A percentile compares a stretch with the other conserved stretches of the same genome.
These are phyloP conservation scores for Drosophila quinaria DNA, from an alignment of 2,888 invertebrate genomes.

Conservation along the genomic window DNA sequence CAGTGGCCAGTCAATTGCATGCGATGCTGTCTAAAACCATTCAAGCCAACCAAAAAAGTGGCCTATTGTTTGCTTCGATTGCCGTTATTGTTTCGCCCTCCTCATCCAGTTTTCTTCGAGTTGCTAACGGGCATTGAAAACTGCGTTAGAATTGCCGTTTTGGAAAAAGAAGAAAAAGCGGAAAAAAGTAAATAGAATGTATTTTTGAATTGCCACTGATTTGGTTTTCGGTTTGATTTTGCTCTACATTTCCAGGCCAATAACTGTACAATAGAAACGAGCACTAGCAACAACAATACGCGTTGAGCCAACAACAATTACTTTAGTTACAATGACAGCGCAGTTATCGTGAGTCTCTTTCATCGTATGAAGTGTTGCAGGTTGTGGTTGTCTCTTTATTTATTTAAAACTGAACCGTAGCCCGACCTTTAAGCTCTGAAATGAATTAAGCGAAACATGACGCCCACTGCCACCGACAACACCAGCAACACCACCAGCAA, in stretches of 20 bases:
- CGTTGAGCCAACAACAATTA: conserved; percentile 8
- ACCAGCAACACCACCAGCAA: neutral
- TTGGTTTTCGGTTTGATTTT: conserved; percentile 20
- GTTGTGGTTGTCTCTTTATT: conserved; percentile 39
- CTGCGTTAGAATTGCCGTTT: conserved; percentile 19
- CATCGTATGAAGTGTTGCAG: conserved; percentile 34
- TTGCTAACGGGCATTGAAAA: conserved; percentile 22
- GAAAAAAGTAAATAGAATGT: conserved; percentile 10
- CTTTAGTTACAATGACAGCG: conserved; percentile 22
- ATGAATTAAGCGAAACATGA: conserved; percentile 46
- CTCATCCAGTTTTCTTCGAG: conserved; percentile 12
- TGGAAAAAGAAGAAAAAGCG: neutral
- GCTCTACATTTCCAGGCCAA: conserved; percentile 40
- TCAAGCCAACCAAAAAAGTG: conserved; percentile 14
- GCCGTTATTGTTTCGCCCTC: conserved; percentile 25
- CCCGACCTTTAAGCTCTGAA: conserved; percentile 34
- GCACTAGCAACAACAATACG: neutral
- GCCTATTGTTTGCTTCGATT: conserved; percentile 31
- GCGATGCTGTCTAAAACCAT: conserved; percentile 28
- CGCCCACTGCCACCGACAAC: conserved; percentile 37
- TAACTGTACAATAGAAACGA: conserved; percentile 33
- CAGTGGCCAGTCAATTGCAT: conserved; percentile 32
- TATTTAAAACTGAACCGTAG: conserved; percentile 28
- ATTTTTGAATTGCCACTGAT: conserved; percentile 11
- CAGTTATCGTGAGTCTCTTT: conserved; percentile 34